Percentiles rank a stretch among this genome's conserved stretches.
phyloP scores from a whole-genome alignment of 2,797 vertebrate genomes.

The Hipposideros larvatus region DNA sequence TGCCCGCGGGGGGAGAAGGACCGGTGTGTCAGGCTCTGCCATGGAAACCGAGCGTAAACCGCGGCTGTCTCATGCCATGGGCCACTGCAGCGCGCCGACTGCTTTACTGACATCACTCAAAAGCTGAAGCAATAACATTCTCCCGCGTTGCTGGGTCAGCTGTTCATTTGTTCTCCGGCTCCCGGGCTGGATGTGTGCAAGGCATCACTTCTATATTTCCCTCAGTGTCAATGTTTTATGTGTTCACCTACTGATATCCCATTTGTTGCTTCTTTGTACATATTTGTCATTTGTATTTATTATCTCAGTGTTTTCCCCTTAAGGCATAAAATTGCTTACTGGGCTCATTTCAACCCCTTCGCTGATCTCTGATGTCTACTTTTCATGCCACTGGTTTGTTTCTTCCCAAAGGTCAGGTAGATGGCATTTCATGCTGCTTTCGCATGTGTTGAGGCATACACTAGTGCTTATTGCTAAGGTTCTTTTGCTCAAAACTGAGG shows the following conservation, averaged over 20 bases:
- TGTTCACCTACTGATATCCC: conserved; percentile 88
- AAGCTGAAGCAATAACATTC: conserved; percentile 77
- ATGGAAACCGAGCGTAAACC: conserved; percentile 80
- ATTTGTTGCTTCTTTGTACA: conserved; percentile 88
- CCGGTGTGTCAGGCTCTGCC: conserved; percentile 61
- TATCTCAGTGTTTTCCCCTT: conserved; percentile 85
- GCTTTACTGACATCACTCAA: conserved; percentile 80
- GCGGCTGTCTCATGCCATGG: conserved; percentile 83
- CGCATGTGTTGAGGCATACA: conserved; percentile 85
- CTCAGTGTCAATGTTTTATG: conserved; percentile 85
- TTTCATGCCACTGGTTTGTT: conserved; percentile 86
- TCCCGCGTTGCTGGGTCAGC: conserved; percentile 61
- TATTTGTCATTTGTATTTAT: conserved; percentile 90
- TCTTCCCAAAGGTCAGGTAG: conserved; percentile 84
- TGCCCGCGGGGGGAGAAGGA: not conserved
- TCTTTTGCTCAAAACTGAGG: conserved; percentile 85
- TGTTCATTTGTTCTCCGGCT: not conserved
- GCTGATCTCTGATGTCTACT: conserved; percentile 87
- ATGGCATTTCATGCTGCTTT: conserved; percentile 87
- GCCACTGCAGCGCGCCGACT: conserved; percentile 83
- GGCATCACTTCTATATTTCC: conserved; percentile 79
- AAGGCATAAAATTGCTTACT: conserved; percentile 83
- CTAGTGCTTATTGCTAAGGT: conserved; percentile 86
- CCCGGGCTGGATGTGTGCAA: conserved; percentile 69
- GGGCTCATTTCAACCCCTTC: conserved; percentile 83